Conservation (phyloP, 2,888 invertebrate species). For the Scaptomyza cyrtandrae region DNA sequence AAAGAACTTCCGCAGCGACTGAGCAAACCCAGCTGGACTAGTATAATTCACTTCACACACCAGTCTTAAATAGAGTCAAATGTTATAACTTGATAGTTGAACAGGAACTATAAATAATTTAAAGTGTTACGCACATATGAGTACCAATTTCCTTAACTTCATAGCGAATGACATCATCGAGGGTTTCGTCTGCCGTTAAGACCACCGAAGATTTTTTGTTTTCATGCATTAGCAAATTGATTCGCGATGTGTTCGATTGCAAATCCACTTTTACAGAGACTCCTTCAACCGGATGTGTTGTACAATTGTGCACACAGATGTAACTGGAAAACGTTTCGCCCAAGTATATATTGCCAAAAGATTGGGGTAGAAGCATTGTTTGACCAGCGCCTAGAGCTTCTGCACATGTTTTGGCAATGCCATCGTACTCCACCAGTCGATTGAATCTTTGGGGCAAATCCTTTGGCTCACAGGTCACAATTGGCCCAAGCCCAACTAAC, state of each 20-base stretch:
- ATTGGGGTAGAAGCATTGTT: constrained; percentile 96
- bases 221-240: constrained; percentile 91
- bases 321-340: constrained; percentile 99
- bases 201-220: constrained; percentile 87
- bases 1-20: constrained; percentile 97
- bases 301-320: constrained; percentile 98
- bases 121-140: constrained; percentile 90
- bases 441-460: constrained; percentile 94
- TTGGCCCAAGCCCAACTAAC: constrained; percentile 90
- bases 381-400: constrained; percentile 91
- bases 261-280: constrained; percentile 91
- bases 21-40: constrained; percentile 89
- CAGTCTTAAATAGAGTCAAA: constrained; percentile 86
- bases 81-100: not conserved
- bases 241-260: constrained; percentile 95
- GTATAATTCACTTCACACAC: constrained; percentile 98
- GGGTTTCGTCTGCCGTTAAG: constrained; percentile 91
- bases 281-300: constrained; percentile 88
- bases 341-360: constrained; percentile 98
- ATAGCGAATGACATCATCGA: constrained; percentile 98
- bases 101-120: not conserved
- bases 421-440: constrained; percentile 91
- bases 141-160: constrained; percentile 99
- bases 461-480: constrained; percentile 93
- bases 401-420: constrained; percentile 92